Conservation (phyloP, 2,113 vertebrate genomes). For the Phylloscopus whistleri region DNA sequence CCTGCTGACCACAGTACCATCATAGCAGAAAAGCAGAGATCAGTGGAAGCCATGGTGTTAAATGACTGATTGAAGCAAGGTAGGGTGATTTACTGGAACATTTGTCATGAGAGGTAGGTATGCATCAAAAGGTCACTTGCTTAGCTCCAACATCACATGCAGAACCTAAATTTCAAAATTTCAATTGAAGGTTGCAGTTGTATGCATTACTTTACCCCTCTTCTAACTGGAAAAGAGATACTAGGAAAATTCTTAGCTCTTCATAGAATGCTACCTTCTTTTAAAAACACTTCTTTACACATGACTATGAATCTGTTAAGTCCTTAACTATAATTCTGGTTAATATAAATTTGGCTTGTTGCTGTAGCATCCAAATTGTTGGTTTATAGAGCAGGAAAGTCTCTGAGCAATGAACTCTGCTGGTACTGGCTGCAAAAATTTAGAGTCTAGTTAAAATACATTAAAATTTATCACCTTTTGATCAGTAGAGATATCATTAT, state of each 20-base stretch:
- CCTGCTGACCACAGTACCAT: neutral
- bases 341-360: neutral
- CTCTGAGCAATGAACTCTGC: neutral
- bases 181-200: neutral
- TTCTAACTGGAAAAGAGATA: neutral
- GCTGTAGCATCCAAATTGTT: neutral
- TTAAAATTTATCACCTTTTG: neutral
- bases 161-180: neutral
- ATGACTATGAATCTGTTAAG: neutral
- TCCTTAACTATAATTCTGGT: neutral
- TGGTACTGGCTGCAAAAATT: neutral
- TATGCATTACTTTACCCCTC: neutral
- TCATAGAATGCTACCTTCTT: neutral
- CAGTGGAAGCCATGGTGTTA: neutral
- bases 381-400: neutral
- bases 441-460: neutral
- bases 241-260: neutral
- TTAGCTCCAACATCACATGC: neutral
- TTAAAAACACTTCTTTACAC: neutral
- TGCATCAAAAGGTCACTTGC: neutral
- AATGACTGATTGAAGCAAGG: neutral
- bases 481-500: neutral
- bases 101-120: neutral
- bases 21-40: neutral
- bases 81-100: neutral